phyloP scores from a whole-genome alignment of 1,140 invertebrate genomes.

The Pachyrhynchus sulphureomaculatus region DNA sequence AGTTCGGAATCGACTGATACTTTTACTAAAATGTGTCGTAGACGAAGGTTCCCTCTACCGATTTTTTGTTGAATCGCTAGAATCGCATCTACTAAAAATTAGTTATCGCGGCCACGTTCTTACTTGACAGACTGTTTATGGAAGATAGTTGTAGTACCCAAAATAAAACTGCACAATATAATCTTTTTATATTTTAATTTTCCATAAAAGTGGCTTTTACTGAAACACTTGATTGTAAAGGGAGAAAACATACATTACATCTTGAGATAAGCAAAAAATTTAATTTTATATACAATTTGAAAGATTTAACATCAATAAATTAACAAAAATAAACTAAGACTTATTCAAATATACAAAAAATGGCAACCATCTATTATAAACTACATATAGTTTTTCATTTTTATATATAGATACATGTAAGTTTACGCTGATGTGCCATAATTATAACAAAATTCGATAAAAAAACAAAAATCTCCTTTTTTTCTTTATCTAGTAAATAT shows the following conservation, averaged over 20 bases:
- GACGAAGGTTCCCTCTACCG: too few species aligned
- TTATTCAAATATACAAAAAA: conserved; percentile 20
- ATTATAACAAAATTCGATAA: background rate
- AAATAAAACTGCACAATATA: background rate
- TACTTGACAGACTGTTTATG: too few species aligned
- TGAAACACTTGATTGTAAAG: conserved; percentile 48
- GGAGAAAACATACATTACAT: conserved; percentile 45
- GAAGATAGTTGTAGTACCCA: too few species aligned
- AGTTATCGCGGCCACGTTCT: too few species aligned
- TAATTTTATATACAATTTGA: conserved; percentile 39
- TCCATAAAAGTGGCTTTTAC: conserved; percentile 47
- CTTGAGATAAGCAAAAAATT: conserved; percentile 41
- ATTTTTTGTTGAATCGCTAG: too few species aligned
- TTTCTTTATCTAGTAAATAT: background rate
- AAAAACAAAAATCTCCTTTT: conserved; percentile 1
- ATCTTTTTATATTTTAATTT: conserved; percentile 36
- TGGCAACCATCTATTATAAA: conserved; percentile 12
- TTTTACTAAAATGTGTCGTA: too few species aligned
- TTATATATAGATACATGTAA: conserved; percentile 2
- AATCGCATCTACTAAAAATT: too few species aligned
- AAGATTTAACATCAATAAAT: conserved; percentile 34
- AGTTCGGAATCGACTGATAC: too few species aligned
- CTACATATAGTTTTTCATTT: conserved; percentile 1
- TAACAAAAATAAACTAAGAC: conserved; percentile 25
- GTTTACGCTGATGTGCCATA: conserved; percentile 10